Conservation (phyloP, 2,113 vertebrate species). For the Dromas ardeola region DNA sequence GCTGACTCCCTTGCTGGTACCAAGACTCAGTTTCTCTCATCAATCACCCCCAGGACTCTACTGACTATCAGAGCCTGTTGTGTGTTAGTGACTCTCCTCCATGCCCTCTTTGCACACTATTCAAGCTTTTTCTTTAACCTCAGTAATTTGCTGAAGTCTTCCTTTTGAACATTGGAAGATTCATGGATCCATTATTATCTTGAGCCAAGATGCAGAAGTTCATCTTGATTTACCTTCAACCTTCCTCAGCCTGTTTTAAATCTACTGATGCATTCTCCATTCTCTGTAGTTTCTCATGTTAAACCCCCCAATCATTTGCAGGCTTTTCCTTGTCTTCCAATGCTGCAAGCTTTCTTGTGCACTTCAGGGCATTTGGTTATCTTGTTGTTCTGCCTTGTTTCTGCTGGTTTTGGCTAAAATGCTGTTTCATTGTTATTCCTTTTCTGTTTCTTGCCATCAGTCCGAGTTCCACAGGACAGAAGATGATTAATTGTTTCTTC, state of each 20-base stretch:
- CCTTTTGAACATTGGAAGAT: conserved; percentile 38
- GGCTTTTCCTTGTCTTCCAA: background rate
- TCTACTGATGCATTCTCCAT: background rate
- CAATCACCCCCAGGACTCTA: background rate
- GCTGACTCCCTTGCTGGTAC: conserved; percentile 20
- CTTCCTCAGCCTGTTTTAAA: conserved; percentile 4
- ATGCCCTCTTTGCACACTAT: background rate
- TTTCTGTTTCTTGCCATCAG: background rate
- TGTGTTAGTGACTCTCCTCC: background rate
- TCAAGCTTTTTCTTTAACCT: background rate
- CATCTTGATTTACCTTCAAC: conserved; percentile 29
- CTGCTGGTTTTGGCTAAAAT: background rate
- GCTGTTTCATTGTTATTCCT: background rate
- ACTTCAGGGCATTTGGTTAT: background rate
- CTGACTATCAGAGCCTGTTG: background rate
- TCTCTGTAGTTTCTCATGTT: background rate
- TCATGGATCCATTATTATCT: conserved; percentile 23
- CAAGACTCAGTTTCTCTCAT: conserved; percentile 16
- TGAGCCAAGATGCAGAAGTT: background rate
- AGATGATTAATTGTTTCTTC: background rate
- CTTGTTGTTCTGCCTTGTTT: background rate
- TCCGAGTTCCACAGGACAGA: background rate
- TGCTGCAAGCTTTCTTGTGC: background rate
- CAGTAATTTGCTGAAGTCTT: conserved; percentile 4
- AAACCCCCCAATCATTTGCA: background rate